A percentile compares a stretch with the other conserved stretches of the same genome.
Evolutionary conservation across 2,888 invertebrate genomes (phyloP).

Genomic region (Galerucella nymphaeae): DNA sequence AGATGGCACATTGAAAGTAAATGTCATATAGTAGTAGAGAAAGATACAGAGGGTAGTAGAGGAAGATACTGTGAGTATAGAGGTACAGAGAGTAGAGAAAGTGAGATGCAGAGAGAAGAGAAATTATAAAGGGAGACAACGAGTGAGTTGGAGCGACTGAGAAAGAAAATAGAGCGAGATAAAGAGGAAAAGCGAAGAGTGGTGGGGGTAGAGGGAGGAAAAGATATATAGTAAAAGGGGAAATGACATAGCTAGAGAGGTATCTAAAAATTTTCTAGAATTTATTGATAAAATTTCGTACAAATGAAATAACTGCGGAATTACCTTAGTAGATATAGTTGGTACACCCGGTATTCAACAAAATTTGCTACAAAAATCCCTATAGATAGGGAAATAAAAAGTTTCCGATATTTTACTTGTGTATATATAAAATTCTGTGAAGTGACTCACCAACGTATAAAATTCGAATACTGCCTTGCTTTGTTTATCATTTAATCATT

Average conservation of each 20-base stretch:
- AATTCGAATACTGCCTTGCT: constrained; percentile 9
- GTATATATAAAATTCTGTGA: neutral
- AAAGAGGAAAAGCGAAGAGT: neutral
- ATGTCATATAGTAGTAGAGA: too few relatives aligned
- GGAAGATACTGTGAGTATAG: neutral
- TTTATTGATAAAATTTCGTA: too few relatives aligned
- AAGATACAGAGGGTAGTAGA: too few relatives aligned
- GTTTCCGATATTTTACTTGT: too few relatives aligned
- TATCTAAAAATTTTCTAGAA: too few relatives aligned
- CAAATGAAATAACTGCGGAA: too few relatives aligned
- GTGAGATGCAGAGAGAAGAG: neutral
- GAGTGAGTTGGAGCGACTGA: neutral
- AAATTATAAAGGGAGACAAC: neutral
- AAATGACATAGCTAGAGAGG: neutral
- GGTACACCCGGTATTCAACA: too few relatives aligned
- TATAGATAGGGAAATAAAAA: too few relatives aligned
- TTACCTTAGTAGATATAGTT: too few relatives aligned
- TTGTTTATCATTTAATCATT: constrained; percentile 14
- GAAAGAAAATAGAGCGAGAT: neutral
- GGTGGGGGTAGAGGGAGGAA: neutral
- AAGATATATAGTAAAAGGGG: neutral
- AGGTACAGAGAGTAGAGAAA: neutral
- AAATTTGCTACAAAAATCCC: too few relatives aligned
- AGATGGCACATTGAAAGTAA: too few relatives aligned
- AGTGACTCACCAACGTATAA: constrained; percentile 10